These are phyloP conservation scores for Clarias macrocephalus DNA, from an alignment of 2,113 vertebrate species.

Conservation along the genomic window DNA sequence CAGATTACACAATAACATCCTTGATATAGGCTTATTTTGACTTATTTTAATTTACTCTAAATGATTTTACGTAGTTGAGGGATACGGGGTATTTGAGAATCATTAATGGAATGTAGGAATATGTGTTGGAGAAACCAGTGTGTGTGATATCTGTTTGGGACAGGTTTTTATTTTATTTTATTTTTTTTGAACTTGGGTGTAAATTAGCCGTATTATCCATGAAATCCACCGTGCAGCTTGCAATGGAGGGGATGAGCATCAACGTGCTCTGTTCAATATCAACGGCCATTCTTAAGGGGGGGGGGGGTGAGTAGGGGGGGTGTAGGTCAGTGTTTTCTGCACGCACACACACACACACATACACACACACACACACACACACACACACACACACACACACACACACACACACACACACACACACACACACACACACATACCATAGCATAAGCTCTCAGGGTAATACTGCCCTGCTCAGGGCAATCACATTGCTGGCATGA, in stretches of 20 bases:
- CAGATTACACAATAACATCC: neutral
- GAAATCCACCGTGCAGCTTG: slow-evolving; percentile 15
- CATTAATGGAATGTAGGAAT: slow-evolving; percentile 59
- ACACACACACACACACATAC: slow-evolving; percentile 35
- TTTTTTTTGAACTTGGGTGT: neutral
- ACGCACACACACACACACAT: slow-evolving; percentile 48
- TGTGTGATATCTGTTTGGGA: neutral
- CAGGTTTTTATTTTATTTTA: neutral
- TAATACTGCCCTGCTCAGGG: slow-evolving; percentile 41
- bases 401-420: slow-evolving; percentile 48
- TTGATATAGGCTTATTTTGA: neutral
- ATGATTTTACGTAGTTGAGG: neutral
- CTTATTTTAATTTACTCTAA: neutral
- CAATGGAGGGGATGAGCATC: slow-evolving; percentile 43
- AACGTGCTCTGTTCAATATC: slow-evolving; percentile 65
- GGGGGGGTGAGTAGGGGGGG: too few species aligned
- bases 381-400: slow-evolving; percentile 40
- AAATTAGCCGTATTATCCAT: neutral
- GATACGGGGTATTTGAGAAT: slow-evolving; percentile 55
- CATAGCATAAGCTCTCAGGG: slow-evolving; percentile 2
- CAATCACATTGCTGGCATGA: slow-evolving; percentile 51
- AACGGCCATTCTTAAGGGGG: neutral
- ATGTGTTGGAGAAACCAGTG: neutral
- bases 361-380: slow-evolving; percentile 30
- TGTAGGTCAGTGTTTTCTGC: slow-evolving; percentile 51